Conservation (phyloP, 23 tunicate species). For the Ciona savignyi region DNA sequence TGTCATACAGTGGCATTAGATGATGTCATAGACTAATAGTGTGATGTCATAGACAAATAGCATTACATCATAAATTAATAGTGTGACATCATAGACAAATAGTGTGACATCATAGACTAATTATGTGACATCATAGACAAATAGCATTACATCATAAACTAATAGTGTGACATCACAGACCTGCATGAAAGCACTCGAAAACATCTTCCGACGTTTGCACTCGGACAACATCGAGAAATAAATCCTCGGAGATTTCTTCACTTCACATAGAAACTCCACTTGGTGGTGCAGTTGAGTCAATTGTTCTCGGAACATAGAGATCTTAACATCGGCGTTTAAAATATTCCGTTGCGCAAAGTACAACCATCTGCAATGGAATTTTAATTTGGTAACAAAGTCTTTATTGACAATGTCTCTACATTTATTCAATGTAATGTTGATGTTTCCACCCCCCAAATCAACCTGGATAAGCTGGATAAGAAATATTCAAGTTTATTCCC, state of each 20-base stretch:
- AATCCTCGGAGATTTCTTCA: slow-evolving; percentile 37
- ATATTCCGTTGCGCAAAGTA: slow-evolving; percentile 43
- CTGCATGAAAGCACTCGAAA: slow-evolving; percentile 28
- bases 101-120: background rate
- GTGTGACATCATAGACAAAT: background rate
- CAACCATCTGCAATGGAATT: slow-evolving; percentile 69
- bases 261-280: slow-evolving; percentile 33
- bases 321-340: slow-evolving; percentile 29
- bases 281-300: slow-evolving; percentile 42
- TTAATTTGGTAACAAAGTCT: no score
- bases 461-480: no score
- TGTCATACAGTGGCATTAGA: no score
- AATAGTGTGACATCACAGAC: slow-evolving; percentile 7
- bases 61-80: background rate
- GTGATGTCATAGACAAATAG: background rate
- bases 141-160: background rate
- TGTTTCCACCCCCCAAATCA: no score
- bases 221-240: slow-evolving; percentile 44
- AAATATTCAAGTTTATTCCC: no score
- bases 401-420: no score
- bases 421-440: no score
- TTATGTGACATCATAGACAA: background rate
- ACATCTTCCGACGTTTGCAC: slow-evolving; percentile 44
- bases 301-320: slow-evolving; percentile 64
- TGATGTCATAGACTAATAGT: no score